Conservation (phyloP, 1,140 invertebrate genomes). For the Homalodisca vitripennis region DNA sequence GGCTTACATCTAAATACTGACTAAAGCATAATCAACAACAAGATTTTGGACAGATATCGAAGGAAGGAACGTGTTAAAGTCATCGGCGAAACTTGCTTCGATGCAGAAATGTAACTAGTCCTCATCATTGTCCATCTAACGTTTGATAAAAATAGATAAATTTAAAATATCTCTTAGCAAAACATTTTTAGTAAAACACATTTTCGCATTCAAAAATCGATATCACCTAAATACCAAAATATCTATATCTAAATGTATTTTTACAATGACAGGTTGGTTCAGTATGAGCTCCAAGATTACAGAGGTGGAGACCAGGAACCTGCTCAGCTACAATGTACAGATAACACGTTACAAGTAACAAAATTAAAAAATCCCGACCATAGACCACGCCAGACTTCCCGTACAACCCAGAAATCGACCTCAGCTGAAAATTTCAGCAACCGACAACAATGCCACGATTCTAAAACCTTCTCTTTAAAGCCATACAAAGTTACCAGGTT, state of each 20-base stretch:
- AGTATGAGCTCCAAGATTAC: no score
- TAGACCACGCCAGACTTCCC: background rate
- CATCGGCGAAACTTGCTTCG: background rate
- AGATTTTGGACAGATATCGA: background rate
- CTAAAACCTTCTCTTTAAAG: no score
- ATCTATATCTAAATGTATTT: background rate
- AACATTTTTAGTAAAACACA: conserved; percentile 11
- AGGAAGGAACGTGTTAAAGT: background rate
- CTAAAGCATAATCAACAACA: background rate
- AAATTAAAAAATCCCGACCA: background rate
- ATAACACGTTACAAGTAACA: conserved; percentile 7
- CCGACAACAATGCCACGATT: background rate
- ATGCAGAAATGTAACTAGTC: no score
- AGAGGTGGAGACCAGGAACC: no score
- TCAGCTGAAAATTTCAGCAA: background rate
- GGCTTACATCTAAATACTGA: background rate
- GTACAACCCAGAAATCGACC: background rate
- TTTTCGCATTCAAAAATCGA: background rate
- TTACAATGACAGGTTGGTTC: no score
- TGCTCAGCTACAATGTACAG: conserved; percentile 4
- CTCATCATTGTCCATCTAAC: background rate
- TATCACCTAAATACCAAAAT: background rate
- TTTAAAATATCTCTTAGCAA: background rate
- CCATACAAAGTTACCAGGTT: conserved; percentile 25
- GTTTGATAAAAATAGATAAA: background rate